Evolutionary conservation across 2,888 invertebrate species (phyloP).

Genomic region (Brachypalpus laphriformis): DNA sequence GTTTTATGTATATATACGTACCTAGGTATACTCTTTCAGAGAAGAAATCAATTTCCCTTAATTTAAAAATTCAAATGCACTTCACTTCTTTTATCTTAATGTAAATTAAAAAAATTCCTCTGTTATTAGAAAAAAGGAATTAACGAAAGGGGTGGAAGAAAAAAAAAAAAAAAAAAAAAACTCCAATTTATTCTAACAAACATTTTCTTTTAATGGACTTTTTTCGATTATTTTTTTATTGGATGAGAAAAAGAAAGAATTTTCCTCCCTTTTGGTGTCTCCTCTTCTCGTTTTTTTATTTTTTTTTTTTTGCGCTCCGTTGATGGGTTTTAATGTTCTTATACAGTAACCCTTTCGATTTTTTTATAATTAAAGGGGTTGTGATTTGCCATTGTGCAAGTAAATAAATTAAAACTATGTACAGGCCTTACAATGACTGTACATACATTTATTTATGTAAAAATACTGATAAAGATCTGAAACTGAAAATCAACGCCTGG

Average conservation of each 20-base stretch:
- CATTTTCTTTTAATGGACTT: constrained; percentile 74
- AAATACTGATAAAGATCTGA: constrained; percentile 40
- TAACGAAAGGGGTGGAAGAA: constrained; percentile 71
- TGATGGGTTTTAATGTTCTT: constrained; percentile 73
- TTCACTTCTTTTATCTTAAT: constrained; percentile 73
- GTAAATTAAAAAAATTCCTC: constrained; percentile 73
- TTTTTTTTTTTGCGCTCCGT: constrained; percentile 2
- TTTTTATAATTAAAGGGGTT: constrained; percentile 75
- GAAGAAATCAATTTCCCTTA: constrained; percentile 68
- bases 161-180: constrained; percentile 33
- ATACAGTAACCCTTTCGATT: constrained; percentile 73
- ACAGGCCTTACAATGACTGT: constrained; percentile 60
- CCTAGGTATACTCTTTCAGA: background rate
- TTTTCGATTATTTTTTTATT: constrained; percentile 74
- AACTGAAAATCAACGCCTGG: constrained; percentile 33
- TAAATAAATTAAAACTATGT: constrained; percentile 75
- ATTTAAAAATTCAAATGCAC: constrained; percentile 73
- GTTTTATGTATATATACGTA: constrained; percentile 54
- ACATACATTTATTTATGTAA: constrained; percentile 56
- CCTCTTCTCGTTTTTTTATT: background rate
- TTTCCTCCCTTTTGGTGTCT: constrained; percentile 66
- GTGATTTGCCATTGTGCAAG: constrained; percentile 75
- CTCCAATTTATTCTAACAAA: constrained; percentile 71
- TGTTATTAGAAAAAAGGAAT: constrained; percentile 72
- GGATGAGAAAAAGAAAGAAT: constrained; percentile 71